Evolutionary conservation across 1,140 invertebrate genomes (phyloP).

Genomic region (Bradysia coprophila): DNA sequence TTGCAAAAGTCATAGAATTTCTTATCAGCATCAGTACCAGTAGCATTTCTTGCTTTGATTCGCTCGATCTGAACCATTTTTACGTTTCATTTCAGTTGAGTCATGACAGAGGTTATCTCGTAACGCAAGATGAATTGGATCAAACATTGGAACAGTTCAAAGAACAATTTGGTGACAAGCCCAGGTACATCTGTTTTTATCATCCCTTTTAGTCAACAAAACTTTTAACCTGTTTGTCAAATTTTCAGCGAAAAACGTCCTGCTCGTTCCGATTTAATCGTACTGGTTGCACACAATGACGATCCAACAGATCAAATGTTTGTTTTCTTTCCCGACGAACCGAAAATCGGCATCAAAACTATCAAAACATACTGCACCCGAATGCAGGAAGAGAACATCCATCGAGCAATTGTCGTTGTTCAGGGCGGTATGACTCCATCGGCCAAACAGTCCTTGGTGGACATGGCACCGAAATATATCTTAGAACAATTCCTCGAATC

Average conservation of each 20-base stretch:
- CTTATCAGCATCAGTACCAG: too few species aligned
- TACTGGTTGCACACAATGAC: conserved; percentile 96
- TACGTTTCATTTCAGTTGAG: conserved; percentile 60
- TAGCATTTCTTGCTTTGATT: too few species aligned
- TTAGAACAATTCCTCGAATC: conserved; percentile 97
- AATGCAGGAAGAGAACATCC: conserved; percentile 99
- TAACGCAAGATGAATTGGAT: conserved; percentile 98
- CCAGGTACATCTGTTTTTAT: conserved; percentile 37
- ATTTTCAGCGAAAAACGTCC: conserved; percentile 79
- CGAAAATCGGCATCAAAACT: conserved; percentile 97
- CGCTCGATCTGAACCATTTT: too few species aligned
- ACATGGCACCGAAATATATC: conserved; percentile 99
- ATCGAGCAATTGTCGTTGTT: conserved; percentile 88
- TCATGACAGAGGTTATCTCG: conserved; percentile 80
- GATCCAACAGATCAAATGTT: conserved; percentile 99
- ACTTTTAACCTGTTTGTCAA: too few species aligned
- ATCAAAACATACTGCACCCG: conserved; percentile 97
- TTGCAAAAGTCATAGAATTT: too few species aligned
- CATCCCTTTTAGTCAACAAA: conserved; percentile 2
- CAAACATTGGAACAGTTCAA: conserved; percentile 98
- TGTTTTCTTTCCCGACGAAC: conserved; percentile 98
- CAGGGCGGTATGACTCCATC: conserved; percentile 96
- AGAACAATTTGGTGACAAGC: conserved; percentile 93
- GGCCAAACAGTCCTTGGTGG: conserved; percentile 91
- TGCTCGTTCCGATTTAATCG: conserved; percentile 79